phyloP scores from a whole-genome alignment of 2,113 vertebrate species.

The Tor tambroides region DNA sequence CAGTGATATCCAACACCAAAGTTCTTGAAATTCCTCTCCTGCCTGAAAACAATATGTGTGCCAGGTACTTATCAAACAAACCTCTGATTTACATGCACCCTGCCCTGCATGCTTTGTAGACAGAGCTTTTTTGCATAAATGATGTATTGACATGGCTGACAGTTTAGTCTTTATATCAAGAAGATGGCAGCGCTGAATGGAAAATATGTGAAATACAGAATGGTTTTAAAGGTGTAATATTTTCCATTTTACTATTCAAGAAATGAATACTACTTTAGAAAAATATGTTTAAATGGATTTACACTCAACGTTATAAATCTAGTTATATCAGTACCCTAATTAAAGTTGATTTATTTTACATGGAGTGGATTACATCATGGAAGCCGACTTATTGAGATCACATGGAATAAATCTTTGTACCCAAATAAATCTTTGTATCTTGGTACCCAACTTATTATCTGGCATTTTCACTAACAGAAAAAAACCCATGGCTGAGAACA shows the following conservation, averaged over 20 bases:
- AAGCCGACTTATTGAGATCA: neutral
- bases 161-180: slow-evolving; percentile 12
- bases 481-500: too few species aligned
- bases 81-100: slow-evolving; percentile 42
- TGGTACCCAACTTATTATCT: neutral
- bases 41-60: slow-evolving; percentile 91
- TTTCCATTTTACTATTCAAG: too few species aligned
- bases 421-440: too few species aligned
- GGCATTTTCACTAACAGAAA: neutral
- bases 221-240: neutral
- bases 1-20: slow-evolving; percentile 82
- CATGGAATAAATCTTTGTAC: too few species aligned
- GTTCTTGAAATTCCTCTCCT: slow-evolving; percentile 94
- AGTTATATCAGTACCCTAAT: neutral
- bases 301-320: neutral
- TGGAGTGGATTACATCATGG: neutral
- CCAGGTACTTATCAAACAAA: slow-evolving; percentile 79
- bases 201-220: neutral
- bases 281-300: neutral
- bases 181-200: neutral
- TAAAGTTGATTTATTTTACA: neutral
- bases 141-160: slow-evolving; percentile 20
- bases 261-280: neutral
- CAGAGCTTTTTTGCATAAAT: slow-evolving; percentile 15
- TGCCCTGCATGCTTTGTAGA: neutral